phyloP scores from a whole-genome alignment of 2,113 vertebrate species.

The Gavialis gangeticus region DNA sequence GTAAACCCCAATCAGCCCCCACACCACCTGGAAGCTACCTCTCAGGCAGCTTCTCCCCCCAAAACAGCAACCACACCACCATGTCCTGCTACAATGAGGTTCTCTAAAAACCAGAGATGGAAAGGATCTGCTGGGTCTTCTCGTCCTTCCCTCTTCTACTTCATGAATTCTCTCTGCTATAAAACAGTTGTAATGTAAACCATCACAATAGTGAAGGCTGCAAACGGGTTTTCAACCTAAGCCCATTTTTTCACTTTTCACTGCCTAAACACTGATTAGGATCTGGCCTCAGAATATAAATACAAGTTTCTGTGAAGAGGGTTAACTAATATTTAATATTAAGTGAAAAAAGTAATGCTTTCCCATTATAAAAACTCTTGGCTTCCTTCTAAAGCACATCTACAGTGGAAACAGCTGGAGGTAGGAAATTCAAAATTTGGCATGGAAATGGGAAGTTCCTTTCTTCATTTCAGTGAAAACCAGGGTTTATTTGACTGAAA shows the following conservation, averaged over 20 bases:
- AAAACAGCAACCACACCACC: too few species aligned
- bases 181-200: neutral
- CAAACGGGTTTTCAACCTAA: constrained; percentile 29
- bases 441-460: constrained; percentile 69
- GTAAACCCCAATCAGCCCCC: too few species aligned
- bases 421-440: constrained; percentile 71
- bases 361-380: constrained; percentile 35
- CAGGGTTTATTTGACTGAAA: constrained; percentile 46
- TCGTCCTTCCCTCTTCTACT: constrained; percentile 33
- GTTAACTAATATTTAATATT: constrained; percentile 56
- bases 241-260: constrained; percentile 42
- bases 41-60: too few species aligned
- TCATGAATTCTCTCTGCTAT: constrained; percentile 28
- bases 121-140: neutral
- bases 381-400: constrained; percentile 64
- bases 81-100: neutral
- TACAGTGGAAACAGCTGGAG: constrained; percentile 71
- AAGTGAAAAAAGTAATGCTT: constrained; percentile 57
- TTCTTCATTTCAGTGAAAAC: constrained; percentile 65
- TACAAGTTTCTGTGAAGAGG: neutral
- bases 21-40: too few species aligned
- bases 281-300: neutral
- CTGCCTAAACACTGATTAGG: neutral
- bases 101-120: constrained; percentile 3
- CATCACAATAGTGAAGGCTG: neutral